These are phyloP conservation scores for Drosophila neotestacea DNA, from an alignment of 2,888 invertebrate genomes.

Conservation along the genomic window DNA sequence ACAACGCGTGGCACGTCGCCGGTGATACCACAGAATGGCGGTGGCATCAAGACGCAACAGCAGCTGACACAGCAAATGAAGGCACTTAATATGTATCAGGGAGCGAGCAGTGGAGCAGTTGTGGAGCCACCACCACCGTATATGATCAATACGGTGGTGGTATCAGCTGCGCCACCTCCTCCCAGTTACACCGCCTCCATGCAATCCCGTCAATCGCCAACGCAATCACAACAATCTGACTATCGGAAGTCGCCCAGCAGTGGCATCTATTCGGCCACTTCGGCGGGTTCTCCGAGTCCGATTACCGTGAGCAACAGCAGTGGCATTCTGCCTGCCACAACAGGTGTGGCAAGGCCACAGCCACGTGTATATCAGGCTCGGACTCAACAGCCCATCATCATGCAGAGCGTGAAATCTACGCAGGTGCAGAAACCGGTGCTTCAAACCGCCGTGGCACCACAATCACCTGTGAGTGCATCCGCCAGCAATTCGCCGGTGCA, in stretches of 20 bases:
- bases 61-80: slow-evolving; percentile 95
- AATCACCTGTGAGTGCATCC: slow-evolving; percentile 89
- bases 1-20: slow-evolving; percentile 89
- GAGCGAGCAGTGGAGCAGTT: slow-evolving; percentile 88
- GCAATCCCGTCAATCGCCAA: slow-evolving; percentile 94
- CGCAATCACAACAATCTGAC: slow-evolving; percentile 89
- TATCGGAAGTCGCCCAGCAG: slow-evolving; percentile 94
- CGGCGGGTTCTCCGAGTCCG: slow-evolving; percentile 93
- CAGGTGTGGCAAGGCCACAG: slow-evolving; percentile 88
- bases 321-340: slow-evolving; percentile 86
- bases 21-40: slow-evolving; percentile 81
- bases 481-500: slow-evolving; percentile 85
- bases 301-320: slow-evolving; percentile 89
- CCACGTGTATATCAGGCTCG: slow-evolving; percentile 95
- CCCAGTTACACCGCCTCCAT: slow-evolving; percentile 94
- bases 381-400: slow-evolving; percentile 96
- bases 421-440: slow-evolving; percentile 97
- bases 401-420: slow-evolving; percentile 98
- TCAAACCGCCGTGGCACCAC: slow-evolving; percentile 97
- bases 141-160: slow-evolving; percentile 86
- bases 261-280: slow-evolving; percentile 94
- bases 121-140: slow-evolving; percentile 91
- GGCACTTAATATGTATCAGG: slow-evolving; percentile 91
- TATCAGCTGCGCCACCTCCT: slow-evolving; percentile 85
- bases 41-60: slow-evolving; percentile 93